Conservation (phyloP, 2,888 invertebrate genomes). For the Autographa pulchrina region DNA sequence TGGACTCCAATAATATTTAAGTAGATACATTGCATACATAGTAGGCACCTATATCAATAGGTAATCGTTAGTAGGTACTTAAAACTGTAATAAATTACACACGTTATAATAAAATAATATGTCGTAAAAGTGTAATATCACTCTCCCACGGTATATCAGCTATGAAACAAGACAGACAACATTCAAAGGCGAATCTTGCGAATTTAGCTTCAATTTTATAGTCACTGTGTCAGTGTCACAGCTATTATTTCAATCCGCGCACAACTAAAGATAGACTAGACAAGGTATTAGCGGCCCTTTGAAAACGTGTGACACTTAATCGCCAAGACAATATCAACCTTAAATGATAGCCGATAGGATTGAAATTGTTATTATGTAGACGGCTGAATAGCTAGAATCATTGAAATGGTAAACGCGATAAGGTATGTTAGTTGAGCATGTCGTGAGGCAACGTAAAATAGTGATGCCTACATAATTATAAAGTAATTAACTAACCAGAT, state of each 20-base stretch:
- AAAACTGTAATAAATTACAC: neutral
- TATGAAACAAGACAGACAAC: neutral
- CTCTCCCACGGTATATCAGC: neutral
- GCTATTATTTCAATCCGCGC: slow-evolving; percentile 46
- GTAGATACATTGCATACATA: too few relatives aligned
- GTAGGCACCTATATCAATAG: too few relatives aligned
- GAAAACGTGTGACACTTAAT: slow-evolving; percentile 36
- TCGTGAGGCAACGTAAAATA: slow-evolving; percentile 30
- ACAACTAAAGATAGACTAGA: slow-evolving; percentile 49
- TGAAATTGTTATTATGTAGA: slow-evolving; percentile 10
- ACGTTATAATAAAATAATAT: too few relatives aligned
- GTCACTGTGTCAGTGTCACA: slow-evolving; percentile 52
- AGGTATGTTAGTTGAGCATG: slow-evolving; percentile 20
- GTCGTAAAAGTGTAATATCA: neutral
- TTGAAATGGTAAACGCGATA: slow-evolving; percentile 49
- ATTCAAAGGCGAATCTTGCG: neutral
- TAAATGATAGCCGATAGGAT: fast-evolving
- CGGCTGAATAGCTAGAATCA: slow-evolving; percentile 28
- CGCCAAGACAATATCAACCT: slow-evolving; percentile 16
- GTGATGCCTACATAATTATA: slow-evolving; percentile 21
- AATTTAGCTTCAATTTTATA: slow-evolving; percentile 18
- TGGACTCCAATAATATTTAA: too few relatives aligned
- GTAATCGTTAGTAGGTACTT: too few relatives aligned
- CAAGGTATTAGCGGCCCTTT: slow-evolving; percentile 49
- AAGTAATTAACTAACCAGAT: slow-evolving; percentile 27